Evolutionary conservation across 2,888 invertebrate genomes (phyloP), one percentile per base, ranked within the genome.

Genomic region (Zhuqinia jingwanae): DNA sequence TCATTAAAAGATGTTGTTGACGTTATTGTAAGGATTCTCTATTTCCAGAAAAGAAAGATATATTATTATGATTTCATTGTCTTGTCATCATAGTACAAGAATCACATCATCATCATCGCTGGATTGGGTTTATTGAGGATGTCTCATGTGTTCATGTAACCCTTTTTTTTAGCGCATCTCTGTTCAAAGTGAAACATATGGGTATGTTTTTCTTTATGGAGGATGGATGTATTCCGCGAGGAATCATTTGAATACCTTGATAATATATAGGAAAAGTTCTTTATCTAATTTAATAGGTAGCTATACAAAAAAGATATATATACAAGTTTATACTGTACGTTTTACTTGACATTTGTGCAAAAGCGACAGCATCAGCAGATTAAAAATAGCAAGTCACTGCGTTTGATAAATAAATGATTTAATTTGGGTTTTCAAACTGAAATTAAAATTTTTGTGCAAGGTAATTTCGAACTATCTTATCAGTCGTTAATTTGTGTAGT

Each of bases 151-250:
- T 15, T 50, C 50, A 50, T 50, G 8, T 50, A 13, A 50, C 50
- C 50, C n/a, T 60, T 60, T 60, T n/a, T n/a, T 60, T 60, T 60
- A 60, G 58, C 58, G 58, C 58, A 60, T 60, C 22, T 60, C 25
- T 10, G 2, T 60, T 60, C 58, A 60, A 60, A 60, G 6, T 22
- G 58, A 25, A 60, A 60, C 58, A 60, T 60, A 22, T 60, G 58
- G 58, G 11, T 15, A 25, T 22, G 58, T 22, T 36, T 36, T 36
- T 36, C 36, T 36, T 36, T 3, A 36, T 60, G 58, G 1, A 60
- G 25, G 22, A 25, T 5, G 3, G 20, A 20, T 56, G 11, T 8
- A 60, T 60, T 17, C 13, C 22, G 36, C 36, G 58, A 60, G 58
- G 58, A 60, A 60, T 60, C 11, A 60, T 60, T 60, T 60, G 58